A percentile compares a stretch with the other conserved stretches of the same genome.
Conservation (phyloP, 1,140 invertebrate species). For the Formica selysi region DNA sequence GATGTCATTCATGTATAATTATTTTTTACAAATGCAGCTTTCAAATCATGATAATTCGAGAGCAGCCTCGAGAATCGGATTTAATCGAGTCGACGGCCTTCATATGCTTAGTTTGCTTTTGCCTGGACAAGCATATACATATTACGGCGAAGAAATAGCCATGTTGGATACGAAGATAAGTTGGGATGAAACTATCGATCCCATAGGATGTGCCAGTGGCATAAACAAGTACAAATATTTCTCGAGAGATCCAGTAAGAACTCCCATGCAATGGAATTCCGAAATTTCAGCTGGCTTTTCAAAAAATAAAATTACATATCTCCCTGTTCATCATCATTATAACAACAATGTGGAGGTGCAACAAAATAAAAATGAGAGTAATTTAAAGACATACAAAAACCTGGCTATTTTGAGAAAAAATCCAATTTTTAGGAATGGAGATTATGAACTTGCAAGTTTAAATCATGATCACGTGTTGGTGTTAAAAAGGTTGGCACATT, state of each 20-base stretch:
- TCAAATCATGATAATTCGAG: conserved; percentile 90
- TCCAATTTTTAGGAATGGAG: conserved; percentile 83
- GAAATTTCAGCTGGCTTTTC: conserved; percentile 89
- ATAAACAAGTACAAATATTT: conserved; percentile 83
- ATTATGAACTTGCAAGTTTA: conserved; percentile 79
- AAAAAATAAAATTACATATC: conserved; percentile 88
- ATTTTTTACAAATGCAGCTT: conserved; percentile 83
- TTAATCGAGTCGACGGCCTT: conserved; percentile 89
- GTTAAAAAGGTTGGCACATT: conserved; percentile 82
- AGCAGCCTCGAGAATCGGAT: conserved; percentile 88
- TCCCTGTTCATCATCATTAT: conserved; percentile 89
- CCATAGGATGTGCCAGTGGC: conserved; percentile 86
- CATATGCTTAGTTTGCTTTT: conserved; percentile 91
- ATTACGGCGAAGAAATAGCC: conserved; percentile 92
- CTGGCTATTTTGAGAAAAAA: conserved; percentile 83
- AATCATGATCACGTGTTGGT: conserved; percentile 83
- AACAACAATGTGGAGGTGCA: conserved; percentile 86
- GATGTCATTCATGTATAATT: not conserved
- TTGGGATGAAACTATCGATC: conserved; percentile 87
- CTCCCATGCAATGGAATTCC: conserved; percentile 92
- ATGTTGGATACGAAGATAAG: conserved; percentile 89
- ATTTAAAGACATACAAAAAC: conserved; percentile 86
- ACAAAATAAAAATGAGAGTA: conserved; percentile 81
- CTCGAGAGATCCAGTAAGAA: conserved; percentile 88
- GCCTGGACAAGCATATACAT: conserved; percentile 92